Evolutionary conservation across 2,797 vertebrate species (phyloP).

Genomic region (Muscicapa comitata): DNA sequence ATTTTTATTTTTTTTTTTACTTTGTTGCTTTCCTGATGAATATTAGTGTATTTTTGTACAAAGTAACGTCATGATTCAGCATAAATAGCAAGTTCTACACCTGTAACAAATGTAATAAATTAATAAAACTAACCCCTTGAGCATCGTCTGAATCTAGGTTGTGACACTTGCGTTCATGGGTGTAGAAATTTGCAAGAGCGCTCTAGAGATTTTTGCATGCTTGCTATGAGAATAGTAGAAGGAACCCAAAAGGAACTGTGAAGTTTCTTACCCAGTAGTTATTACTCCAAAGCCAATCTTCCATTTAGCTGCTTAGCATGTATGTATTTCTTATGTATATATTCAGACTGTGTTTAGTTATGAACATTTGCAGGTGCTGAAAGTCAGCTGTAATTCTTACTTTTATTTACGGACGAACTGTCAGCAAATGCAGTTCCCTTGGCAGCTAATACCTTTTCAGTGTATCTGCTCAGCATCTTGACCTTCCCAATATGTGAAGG

Average conservation of each 20-base stretch:
- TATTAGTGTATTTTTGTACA: neutral
- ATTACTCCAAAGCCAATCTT: neutral
- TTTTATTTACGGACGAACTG: neutral
- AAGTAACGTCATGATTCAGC: neutral
- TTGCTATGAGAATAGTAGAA: neutral
- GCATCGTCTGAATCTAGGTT: neutral
- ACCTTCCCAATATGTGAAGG: neutral
- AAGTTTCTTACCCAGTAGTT: neutral
- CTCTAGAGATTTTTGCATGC: neutral
- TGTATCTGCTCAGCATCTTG: neutral
- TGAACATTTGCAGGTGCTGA: neutral
- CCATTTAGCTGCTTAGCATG: neutral
- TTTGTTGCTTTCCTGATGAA: neutral
- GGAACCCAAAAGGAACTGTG: neutral
- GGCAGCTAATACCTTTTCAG: neutral
- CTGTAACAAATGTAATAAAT: neutral
- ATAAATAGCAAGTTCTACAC: neutral
- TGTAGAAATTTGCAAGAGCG: neutral
- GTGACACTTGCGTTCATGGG: neutral
- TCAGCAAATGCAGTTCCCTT: neutral
- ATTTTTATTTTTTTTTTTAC: neutral
- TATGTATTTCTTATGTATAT: fast-evolving
- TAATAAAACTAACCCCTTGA: neutral
- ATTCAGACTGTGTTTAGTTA: neutral
- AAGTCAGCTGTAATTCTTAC: neutral